These are phyloP conservation scores for Tyrophagus putrescentiae DNA, from an alignment of 1,140 invertebrate species.

Conservation along the genomic window DNA sequence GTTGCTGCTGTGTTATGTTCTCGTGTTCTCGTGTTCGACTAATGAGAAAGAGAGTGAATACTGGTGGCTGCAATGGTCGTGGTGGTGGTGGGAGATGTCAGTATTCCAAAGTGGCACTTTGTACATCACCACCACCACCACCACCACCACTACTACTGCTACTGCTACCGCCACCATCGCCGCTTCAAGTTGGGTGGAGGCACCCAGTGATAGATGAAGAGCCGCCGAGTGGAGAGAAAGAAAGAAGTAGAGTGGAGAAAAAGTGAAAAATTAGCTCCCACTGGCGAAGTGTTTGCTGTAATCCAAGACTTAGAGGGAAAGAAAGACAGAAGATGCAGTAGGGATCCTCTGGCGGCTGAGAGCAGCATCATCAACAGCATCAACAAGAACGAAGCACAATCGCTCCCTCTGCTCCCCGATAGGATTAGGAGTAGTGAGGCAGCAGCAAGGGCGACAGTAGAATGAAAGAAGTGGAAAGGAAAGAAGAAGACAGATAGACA, in stretches of 20 bases:
- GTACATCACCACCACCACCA: too few species aligned
- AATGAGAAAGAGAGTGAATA: too few species aligned
- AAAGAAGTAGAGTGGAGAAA: too few species aligned
- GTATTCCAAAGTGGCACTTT: too few species aligned
- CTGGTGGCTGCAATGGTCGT: too few species aligned
- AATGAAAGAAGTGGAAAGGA: not conserved
- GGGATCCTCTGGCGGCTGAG: not conserved
- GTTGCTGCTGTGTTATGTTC: too few species aligned
- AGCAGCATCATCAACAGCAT: not conserved
- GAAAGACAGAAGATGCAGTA: not conserved
- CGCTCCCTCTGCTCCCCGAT: not conserved
- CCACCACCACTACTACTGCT: too few species aligned
- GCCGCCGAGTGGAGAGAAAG: too few species aligned
- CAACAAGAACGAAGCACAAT: not conserved
- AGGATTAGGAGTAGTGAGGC: slow-evolving; percentile 8
- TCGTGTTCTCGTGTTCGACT: too few species aligned
- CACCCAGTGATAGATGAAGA: not conserved
- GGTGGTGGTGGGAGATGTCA: too few species aligned
- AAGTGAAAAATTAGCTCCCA: not conserved
- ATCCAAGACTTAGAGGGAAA: slow-evolving; percentile 8
- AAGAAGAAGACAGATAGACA: not conserved
- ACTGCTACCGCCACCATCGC: too few species aligned
- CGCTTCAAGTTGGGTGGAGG: too few species aligned
- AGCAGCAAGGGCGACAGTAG: not conserved
- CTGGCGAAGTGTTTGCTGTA: not conserved